Base-by-base conservation (phyloP, 1,140 invertebrate species). In the Drosophila paulistorum region DNA sequence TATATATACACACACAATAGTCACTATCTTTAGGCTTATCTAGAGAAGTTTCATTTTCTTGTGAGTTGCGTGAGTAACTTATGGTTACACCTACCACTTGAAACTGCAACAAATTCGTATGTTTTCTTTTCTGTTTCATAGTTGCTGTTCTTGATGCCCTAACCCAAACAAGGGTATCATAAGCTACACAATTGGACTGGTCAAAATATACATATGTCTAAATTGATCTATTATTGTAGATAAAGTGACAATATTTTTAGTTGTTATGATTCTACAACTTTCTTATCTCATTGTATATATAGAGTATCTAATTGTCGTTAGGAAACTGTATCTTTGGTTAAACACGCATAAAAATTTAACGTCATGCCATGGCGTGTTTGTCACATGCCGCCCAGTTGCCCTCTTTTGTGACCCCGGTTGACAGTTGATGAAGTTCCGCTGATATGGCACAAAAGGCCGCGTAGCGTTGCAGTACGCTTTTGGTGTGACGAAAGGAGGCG, bases 301-400 rank as follows among this genome's bases (percentile, higher is more conserved):
- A 51, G 45, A 11, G 45, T 51, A 51, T 23, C 17, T 23, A 48
- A 51, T 23, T 51, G 17, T 51, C 45, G 45, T 3, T 51, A 10
- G 45, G 20, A 11, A 10, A 51, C 1, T 51, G 45, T 23, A 5
- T 51, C 45, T 23, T 23, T 59, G 63, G 39, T 39, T 37, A 51
- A 72, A 73, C 83, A 86, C 83, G 83, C 83, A 87, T 87, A 62
- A 86, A 86, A 86, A 80, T 86, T 87, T 87, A 86, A 87, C 77
- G 83, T 84, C 81, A 73, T 86, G 82, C 83, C 81, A 73, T 86
- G 76, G 83, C 83, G 87, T 86, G 82, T 74, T 76, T 77, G 71
- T 71, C 66, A 71, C 69, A 67, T 70, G 74, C 74, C 45, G 74
- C 71, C 57, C 33, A 59, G 71, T 65, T 87, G 75, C 59, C 69